These are phyloP conservation scores for Erithacus rubecula DNA, from an alignment of 2,797 vertebrate genomes.

Conservation along the genomic window DNA sequence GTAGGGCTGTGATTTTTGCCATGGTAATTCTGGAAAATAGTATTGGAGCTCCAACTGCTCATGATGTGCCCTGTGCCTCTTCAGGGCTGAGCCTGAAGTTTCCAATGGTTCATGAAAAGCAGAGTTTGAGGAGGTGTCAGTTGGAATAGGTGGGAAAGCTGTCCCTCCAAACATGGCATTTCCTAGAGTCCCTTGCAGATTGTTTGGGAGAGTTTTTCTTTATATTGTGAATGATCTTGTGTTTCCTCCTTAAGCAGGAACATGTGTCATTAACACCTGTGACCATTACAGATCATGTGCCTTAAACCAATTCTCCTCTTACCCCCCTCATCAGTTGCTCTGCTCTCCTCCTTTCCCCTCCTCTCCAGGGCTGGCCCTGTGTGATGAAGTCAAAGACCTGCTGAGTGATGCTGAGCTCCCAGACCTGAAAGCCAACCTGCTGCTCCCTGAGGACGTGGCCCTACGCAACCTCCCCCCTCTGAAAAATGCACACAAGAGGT, in stretches of 20 bases:
- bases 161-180: neutral
- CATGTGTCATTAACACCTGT: neutral
- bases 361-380: conserved; percentile 73
- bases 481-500: conserved; percentile 82
- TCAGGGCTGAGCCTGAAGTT: neutral
- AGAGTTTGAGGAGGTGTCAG: neutral
- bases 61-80: neutral
- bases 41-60: neutral
- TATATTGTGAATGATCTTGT: neutral
- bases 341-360: neutral
- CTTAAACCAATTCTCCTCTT: neutral
- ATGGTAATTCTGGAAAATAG: neutral
- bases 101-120: neutral
- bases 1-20: neutral
- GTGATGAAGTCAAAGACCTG: conserved; percentile 80
- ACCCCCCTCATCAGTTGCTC: neutral
- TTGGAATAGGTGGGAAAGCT: neutral
- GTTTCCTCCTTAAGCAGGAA: neutral
- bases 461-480: conserved; percentile 90
- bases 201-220: neutral
- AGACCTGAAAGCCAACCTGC: conserved; percentile 79
- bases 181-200: neutral
- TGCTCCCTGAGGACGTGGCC: conserved; percentile 92
- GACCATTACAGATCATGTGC: fast-evolving
- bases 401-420: conserved; percentile 84